A percentile compares a stretch with the other conserved stretches of the same genome.
phyloP scores from a whole-genome alignment of 2,113 vertebrate species.

The Petaurus breviceps region DNA sequence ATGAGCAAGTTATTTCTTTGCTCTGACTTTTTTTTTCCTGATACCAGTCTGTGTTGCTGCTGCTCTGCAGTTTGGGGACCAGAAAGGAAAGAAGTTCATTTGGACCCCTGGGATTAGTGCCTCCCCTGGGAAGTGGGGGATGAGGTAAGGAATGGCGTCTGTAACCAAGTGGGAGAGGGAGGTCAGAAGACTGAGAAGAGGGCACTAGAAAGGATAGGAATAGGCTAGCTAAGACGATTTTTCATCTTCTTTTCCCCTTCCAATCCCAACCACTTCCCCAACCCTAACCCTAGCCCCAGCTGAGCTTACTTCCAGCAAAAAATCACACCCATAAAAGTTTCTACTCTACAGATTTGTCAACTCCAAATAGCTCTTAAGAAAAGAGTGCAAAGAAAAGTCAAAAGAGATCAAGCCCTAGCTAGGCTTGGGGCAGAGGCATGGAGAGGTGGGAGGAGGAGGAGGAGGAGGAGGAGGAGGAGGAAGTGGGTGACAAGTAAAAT shows the following conservation, averaged over 20 bases:
- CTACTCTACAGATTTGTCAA: not conserved
- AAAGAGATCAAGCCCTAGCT: not conserved
- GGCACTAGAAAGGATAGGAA: not conserved
- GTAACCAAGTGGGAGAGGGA: not conserved
- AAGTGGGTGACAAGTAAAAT: not conserved
- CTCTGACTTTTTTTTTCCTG: not conserved
- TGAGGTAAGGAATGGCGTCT: not conserved
- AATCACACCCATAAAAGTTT: not conserved
- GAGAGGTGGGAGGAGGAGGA: not conserved
- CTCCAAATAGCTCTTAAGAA: not conserved
- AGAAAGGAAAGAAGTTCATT: not conserved
- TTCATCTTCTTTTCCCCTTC: not conserved
- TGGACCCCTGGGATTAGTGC: not conserved
- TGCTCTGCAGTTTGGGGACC: not conserved
- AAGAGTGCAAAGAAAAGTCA: not conserved
- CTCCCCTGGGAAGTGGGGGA: not conserved
- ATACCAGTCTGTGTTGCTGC: not conserved
- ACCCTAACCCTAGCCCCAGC: no score
- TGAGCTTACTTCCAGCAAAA: not conserved
- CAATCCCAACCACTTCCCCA: not conserved
- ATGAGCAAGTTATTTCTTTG: not conserved
- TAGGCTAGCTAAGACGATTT: not conserved
- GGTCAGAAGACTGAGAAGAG: not conserved
- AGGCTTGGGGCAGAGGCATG: not conserved
- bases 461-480: not conserved